These are phyloP conservation scores for Drosophila parvula DNA, from an alignment of 1,140 invertebrate species.

Conservation along the genomic window DNA sequence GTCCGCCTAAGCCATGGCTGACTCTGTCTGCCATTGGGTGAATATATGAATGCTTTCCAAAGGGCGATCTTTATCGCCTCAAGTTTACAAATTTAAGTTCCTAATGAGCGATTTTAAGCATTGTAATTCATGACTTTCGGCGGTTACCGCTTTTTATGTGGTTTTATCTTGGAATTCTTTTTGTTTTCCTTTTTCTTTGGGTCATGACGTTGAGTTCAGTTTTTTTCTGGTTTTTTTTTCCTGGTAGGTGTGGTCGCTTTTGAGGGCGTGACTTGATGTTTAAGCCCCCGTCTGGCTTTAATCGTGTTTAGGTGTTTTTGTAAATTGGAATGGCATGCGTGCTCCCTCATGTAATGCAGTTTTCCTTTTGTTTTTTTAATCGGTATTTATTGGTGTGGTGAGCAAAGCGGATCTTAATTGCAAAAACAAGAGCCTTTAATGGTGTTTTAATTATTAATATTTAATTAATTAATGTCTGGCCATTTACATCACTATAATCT, in stretches of 20 bases:
- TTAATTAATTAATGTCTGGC: neutral
- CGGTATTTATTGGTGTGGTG: neutral
- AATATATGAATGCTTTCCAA: constrained; percentile 8
- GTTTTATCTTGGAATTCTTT: constrained; percentile 47
- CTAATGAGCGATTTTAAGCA: constrained; percentile 80
- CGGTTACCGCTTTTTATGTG: constrained; percentile 71
- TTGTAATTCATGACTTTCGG: constrained; percentile 64
- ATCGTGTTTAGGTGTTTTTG: constrained; percentile 39
- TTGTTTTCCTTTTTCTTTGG: constrained; percentile 9
- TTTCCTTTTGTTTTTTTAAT: neutral
- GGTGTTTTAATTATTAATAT: neutral
- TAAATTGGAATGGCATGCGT: constrained; percentile 37
- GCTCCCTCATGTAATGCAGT: constrained; percentile 11
- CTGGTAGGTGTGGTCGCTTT: constrained; percentile 60
- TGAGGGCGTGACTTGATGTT: constrained; percentile 71
- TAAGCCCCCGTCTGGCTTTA: constrained; percentile 48
- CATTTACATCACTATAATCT: too few relatives aligned
- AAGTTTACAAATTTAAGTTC: constrained; percentile 79
- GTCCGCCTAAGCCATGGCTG: constrained; percentile 31
- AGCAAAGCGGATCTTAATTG: neutral
- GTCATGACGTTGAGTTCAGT: constrained; percentile 40
- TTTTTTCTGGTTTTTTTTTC: constrained; percentile 2
- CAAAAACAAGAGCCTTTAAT: neutral
- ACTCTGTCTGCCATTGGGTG: constrained; percentile 31
- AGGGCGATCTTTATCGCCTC: constrained; percentile 69